phyloP scores from a whole-genome alignment of 2,888 invertebrate species.

The Leptopterna dolabrata region DNA sequence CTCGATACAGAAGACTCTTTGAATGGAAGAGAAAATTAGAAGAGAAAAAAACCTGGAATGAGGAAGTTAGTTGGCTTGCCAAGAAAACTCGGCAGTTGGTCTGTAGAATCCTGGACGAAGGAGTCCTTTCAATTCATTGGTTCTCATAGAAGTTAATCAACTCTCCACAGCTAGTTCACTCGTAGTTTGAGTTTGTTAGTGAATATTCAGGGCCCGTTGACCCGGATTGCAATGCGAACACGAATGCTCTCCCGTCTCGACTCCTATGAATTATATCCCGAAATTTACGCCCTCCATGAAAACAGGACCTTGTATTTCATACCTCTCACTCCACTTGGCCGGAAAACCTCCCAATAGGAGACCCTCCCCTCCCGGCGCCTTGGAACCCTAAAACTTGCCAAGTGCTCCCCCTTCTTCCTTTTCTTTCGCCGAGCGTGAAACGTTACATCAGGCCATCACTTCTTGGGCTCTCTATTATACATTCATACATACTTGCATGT shows the following conservation, averaged over 20 bases:
- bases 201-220: constrained; percentile 46
- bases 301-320: constrained; percentile 40
- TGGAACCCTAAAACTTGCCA: constrained; percentile 30
- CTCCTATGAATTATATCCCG: constrained; percentile 31
- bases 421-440: not conserved
- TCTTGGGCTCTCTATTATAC: not conserved
- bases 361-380: too few species aligned
- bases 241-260: not conserved
- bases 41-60: not conserved
- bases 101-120: not conserved
- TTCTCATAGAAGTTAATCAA: constrained; percentile 41
- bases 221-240: constrained; percentile 43
- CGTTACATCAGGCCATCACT: not conserved
- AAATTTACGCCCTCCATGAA: constrained; percentile 39
- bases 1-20: not conserved
- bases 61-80: constrained; percentile 1
- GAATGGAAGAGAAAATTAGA: not conserved
- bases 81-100: constrained; percentile 12
- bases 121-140: constrained; percentile 44
- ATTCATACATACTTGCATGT: constrained; percentile 25
- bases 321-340: constrained; percentile 24
- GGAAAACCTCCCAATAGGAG: not conserved
- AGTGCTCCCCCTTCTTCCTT: constrained; percentile 13
- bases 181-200: constrained; percentile 49
- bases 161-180: constrained; percentile 35